Conservation (phyloP, 2,888 invertebrate genomes). For the Linnaemya vulpina region DNA sequence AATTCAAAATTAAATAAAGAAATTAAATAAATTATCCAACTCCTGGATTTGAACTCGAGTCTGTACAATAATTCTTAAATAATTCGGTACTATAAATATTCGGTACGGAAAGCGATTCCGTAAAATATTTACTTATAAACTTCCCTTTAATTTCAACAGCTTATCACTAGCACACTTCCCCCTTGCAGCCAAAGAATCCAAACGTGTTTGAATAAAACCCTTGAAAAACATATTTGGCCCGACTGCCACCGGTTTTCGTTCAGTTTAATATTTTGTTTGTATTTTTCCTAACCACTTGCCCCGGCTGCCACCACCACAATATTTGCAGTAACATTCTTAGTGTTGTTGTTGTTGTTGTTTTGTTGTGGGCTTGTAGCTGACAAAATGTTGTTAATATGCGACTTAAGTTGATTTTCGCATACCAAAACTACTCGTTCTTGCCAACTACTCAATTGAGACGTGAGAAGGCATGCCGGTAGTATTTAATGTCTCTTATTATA, state of each 20-base stretch:
- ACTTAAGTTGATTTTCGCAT: constrained; percentile 40
- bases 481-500: constrained; percentile 28
- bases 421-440: neutral
- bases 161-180: neutral
- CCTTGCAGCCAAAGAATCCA: neutral
- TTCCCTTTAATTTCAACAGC: neutral
- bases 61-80: no score
- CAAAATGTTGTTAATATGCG: constrained; percentile 50
- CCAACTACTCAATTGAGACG: constrained; percentile 1
- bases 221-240: constrained; percentile 2
- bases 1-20: no score
- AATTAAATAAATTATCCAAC: no score
- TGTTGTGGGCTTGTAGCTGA: constrained; percentile 53
- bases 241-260: constrained; percentile 11
- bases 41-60: no score
- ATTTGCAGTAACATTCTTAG: neutral
- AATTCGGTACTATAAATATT: no score
- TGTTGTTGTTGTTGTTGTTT: no score
- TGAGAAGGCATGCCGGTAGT: constrained; percentile 30
- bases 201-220: neutral
- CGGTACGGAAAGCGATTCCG: no score
- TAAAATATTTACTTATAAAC: no score
- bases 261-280: neutral
- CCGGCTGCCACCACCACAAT: neutral
- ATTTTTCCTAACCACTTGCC: constrained; percentile 5